Percentiles rank a stretch among this genome's conserved stretches.
Conservation (phyloP, 2,888 invertebrate genomes). For the Cephus pulcher region DNA sequence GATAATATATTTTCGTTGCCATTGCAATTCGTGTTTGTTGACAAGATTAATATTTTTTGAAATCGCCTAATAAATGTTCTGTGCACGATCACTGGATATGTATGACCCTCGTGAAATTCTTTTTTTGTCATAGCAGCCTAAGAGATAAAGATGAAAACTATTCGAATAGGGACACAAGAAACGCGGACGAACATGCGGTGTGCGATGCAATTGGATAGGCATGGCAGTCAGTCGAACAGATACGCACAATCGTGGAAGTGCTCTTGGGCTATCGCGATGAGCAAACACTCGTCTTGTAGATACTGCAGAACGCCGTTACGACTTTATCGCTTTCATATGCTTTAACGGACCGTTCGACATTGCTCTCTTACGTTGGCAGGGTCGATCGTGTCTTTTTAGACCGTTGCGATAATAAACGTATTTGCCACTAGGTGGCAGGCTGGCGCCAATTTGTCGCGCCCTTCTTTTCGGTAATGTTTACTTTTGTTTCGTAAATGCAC, state of each 20-base stretch:
- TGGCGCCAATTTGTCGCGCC: background rate
- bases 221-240: slow-evolving; percentile 15
- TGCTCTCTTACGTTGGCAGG: background rate
- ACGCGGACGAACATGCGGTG: background rate
- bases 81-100: background rate
- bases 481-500: background rate
- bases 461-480: background rate
- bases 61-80: background rate
- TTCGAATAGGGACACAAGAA: background rate
- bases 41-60: background rate
- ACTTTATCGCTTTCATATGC: slow-evolving; percentile 27
- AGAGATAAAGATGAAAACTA: background rate
- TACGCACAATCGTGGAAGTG: slow-evolving; percentile 32
- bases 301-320: slow-evolving; percentile 40
- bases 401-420: background rate
- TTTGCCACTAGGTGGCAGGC: background rate
- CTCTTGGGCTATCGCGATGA: slow-evolving; percentile 36
- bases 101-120: background rate
- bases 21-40: background rate
- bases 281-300: slow-evolving; percentile 37
- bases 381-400: background rate
- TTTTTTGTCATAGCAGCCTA: background rate
- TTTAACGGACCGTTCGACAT: slow-evolving; percentile 2
- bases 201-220: background rate
- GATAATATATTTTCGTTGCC: background rate